Conservation (phyloP, 2,113 vertebrate genomes). For the Python bivittatus region DNA sequence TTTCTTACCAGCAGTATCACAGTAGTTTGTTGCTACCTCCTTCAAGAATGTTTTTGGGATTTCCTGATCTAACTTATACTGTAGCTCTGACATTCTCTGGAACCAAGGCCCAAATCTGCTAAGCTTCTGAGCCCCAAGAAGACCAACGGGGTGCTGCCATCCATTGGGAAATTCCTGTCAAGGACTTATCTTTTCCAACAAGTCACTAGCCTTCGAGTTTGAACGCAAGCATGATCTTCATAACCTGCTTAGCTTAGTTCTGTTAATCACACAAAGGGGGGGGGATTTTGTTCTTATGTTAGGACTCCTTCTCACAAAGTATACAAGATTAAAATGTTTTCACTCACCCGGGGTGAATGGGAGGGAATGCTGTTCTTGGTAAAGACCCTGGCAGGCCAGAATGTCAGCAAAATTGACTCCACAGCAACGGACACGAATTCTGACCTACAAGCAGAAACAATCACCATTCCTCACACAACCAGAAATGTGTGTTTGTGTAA, state of each 20-base stretch:
- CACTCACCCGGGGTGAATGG: slow-evolving; percentile 63
- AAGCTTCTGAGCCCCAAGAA: no score
- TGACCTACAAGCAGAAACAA: slow-evolving; percentile 49
- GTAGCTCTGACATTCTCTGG: no score
- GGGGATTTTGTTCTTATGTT: neutral
- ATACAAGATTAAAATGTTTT: neutral
- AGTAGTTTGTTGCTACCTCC: no score
- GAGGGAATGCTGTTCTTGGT: slow-evolving; percentile 52
- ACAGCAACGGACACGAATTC: slow-evolving; percentile 53
- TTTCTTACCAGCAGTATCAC: no score
- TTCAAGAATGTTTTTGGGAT: no score
- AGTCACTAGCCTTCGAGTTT: neutral
- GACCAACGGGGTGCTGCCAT: no score
- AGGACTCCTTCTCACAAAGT: neutral
- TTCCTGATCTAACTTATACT: no score
- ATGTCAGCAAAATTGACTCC: slow-evolving; percentile 65
- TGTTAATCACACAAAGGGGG: neutral
- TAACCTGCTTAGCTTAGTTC: neutral
- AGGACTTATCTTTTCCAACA: neutral
- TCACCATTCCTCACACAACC: neutral
- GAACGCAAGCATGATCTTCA: neutral
- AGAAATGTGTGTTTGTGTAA: neutral
- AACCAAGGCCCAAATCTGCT: no score
- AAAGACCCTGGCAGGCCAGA: slow-evolving; percentile 57
- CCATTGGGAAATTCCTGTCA: no score